A percentile compares a stretch with the other conserved stretches of the same genome.
phyloP scores from a whole-genome alignment of 1,140 invertebrate species.

The Aphelenchoides besseyi region DNA sequence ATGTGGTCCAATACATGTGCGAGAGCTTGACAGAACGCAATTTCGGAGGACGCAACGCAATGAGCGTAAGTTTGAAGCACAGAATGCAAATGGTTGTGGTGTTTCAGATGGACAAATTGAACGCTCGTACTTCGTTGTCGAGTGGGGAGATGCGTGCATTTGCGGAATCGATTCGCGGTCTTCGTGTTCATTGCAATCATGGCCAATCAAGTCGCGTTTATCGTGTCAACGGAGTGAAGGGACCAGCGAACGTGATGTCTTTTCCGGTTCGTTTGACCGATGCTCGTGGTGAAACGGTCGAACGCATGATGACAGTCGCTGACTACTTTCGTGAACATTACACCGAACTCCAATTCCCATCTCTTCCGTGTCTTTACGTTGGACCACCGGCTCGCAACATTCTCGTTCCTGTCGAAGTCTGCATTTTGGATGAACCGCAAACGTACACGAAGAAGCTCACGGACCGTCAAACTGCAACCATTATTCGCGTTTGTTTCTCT shows the following conservation, averaged over 20 bases:
- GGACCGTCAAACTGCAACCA: conserved; percentile 44
- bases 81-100: too few species aligned
- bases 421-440: conserved; percentile 57
- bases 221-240: conserved; percentile 48
- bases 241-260: conserved; percentile 37
- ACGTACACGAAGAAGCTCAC: conserved; percentile 55
- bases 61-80: too few species aligned
- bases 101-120: conserved; percentile 34
- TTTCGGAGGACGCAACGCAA: too few species aligned
- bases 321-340: conserved; percentile 59
- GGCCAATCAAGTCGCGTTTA: conserved; percentile 43
- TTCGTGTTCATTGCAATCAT: conserved; percentile 39
- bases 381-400: conserved; percentile 46
- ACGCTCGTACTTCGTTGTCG: conserved; percentile 36
- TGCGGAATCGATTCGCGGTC: conserved; percentile 39
- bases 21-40: too few species aligned
- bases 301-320: conserved; percentile 45
- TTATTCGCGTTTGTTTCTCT: conserved; percentile 45
- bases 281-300: background rate
- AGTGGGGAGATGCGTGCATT: conserved; percentile 37
- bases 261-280: conserved; percentile 15
- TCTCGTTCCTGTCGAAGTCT: conserved; percentile 62
- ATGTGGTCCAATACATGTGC: too few species aligned
- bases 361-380: conserved; percentile 61
- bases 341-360: conserved; percentile 45